Percentiles rank a stretch among this genome's conserved stretches.
These are phyloP conservation scores for Phylloscopus whistleri DNA, from an alignment of 2,113 vertebrate genomes.

Conservation along the genomic window DNA sequence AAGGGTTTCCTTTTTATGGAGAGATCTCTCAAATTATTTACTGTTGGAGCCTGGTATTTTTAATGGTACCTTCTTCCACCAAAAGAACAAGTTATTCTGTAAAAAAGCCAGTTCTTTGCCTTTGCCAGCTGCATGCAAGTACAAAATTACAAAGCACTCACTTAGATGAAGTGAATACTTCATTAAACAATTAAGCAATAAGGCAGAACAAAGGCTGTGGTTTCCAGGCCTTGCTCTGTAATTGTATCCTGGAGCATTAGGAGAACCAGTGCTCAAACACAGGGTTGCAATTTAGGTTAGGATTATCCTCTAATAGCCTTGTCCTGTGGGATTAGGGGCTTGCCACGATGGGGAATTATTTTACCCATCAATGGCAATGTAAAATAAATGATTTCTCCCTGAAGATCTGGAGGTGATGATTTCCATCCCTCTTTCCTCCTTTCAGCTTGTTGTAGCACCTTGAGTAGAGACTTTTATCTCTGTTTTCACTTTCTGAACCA, in stretches of 20 bases:
- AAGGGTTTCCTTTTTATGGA: background rate
- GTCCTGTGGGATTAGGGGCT: conserved; percentile 19
- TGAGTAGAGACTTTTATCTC: background rate
- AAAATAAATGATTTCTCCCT: background rate
- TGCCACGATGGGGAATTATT: background rate
- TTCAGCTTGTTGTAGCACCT: background rate
- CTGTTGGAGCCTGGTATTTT: background rate
- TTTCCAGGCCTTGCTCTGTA: conserved; percentile 51
- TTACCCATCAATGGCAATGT: background rate
- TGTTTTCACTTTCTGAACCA: background rate
- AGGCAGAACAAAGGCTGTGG: conserved; percentile 62
- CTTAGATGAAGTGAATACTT: conserved; percentile 62
- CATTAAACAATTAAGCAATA: conserved; percentile 70
- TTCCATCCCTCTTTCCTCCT: background rate
- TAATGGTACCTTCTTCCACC: conserved; percentile 5
- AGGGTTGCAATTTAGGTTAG: conserved; percentile 6
- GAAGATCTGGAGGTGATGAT: background rate
- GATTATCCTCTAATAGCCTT: conserved; percentile 56
- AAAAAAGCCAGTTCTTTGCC: conserved; percentile 24
- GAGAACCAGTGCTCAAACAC: background rate
- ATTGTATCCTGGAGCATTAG: conserved; percentile 44
- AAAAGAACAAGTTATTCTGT: conserved; percentile 43
- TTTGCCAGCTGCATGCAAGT: conserved; percentile 34
- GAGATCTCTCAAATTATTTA: background rate
- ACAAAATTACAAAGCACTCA: conserved; percentile 58